These are phyloP conservation scores for Ornithoptera priamus DNA, from an alignment of 2,888 invertebrate species.

Conservation along the genomic window DNA sequence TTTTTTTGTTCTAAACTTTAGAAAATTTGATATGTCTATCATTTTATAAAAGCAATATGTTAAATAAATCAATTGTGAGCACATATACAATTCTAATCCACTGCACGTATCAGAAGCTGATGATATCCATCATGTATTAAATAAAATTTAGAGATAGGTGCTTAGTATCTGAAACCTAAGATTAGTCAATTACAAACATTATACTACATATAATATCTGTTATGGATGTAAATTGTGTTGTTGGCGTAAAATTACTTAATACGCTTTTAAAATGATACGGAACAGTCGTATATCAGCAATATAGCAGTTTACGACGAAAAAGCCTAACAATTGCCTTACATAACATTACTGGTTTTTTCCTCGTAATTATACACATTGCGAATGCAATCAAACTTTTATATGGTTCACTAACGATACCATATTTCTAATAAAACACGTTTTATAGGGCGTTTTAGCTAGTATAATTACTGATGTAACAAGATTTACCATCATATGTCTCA, in stretches of 20 bases:
- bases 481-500: no score
- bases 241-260: neutral
- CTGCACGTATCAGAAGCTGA: no score
- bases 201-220: neutral
- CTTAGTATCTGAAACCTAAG: neutral
- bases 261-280: neutral
- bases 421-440: no score
- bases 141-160: neutral
- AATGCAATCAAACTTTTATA: slow-evolving; percentile 1
- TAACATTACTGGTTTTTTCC: slow-evolving; percentile 1
- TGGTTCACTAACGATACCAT: neutral
- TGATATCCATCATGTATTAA: neutral
- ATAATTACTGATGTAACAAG: no score
- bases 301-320: neutral
- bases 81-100: no score
- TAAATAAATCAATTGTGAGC: no score
- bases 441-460: neutral
- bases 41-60: no score
- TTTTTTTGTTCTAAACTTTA: no score
- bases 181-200: neutral
- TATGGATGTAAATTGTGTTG: neutral
- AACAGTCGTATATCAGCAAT: neutral
- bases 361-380: neutral
- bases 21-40: no score
- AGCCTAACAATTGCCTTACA: slow-evolving; percentile 7